Evolutionary conservation across 1,140 invertebrate species (phyloP), one percentile per base, ranked within the genome.

Genomic region (Zaprionus gabonicus): DNA sequence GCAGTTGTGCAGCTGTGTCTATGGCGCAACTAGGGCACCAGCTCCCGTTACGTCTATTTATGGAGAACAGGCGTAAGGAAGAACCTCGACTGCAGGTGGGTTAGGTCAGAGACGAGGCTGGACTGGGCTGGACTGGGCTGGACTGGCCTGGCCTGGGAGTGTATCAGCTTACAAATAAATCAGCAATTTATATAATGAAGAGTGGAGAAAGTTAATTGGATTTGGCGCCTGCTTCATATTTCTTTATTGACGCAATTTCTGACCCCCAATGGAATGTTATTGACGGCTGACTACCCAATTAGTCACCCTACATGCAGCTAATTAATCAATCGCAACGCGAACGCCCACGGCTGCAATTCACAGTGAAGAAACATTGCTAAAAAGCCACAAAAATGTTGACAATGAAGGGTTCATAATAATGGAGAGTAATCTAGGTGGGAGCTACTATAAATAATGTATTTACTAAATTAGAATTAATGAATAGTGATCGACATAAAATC

Each of bases 151-250:
- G 15, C 41, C n/a, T 27, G 5, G 1, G 31, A 34, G 4, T 44
- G 67, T 88, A 83, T 78, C 62, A 55, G 41, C 55, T 88, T 81
- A 63, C 84, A 62, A 41, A 76, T 76, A 78, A 75, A 68, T 75
- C 71, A 78, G 71, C 56, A 60, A 66, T 56, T 56, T 41, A 58
- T 58, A 67, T 69, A 56, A 59, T 56, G 44, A 60, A 44, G 44
- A 71, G 46, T 51, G 62, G 34, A 58, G 41, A n/a, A n/a, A 73
- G 59, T 67, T 84, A 84, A 88, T 88, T 88, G 78, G 78, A 69
- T 79, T 76, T 84, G 53, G 28, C 71, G 71, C 78, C 78, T 71
- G 69, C 65, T 62, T 88, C 76, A 76, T 71, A 58, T 73, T 80
- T 77, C 65, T 73, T 77, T 68, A 74, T 70, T 78, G 75, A 78